A percentile compares a stretch with the other conserved stretches of the same genome.
phyloP scores from a whole-genome alignment of 2,113 vertebrate genomes.

The Stigmatopora nigra region DNA sequence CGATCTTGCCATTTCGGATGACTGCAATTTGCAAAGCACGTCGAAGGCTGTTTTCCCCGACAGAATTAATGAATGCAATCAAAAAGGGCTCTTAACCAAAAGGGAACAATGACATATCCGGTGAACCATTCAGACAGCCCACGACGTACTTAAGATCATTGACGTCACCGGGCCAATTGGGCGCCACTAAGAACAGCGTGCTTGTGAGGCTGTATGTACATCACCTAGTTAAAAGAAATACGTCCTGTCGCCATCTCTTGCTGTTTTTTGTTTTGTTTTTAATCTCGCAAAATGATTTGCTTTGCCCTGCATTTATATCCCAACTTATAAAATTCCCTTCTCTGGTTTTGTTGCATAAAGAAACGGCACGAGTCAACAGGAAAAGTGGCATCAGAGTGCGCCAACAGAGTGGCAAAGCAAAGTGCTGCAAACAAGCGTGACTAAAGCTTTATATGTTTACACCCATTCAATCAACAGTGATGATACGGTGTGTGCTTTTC shows the following conservation, averaged over 20 bases:
- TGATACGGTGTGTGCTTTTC: slow-evolving; percentile 36
- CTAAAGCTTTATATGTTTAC: slow-evolving; percentile 41
- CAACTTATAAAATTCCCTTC: slow-evolving; percentile 20
- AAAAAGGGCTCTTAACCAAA: slow-evolving; percentile 15
- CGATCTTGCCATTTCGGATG: slow-evolving; percentile 1
- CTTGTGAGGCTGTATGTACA: slow-evolving; percentile 9
- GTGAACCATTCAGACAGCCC: slow-evolving; percentile 23
- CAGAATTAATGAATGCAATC: slow-evolving; percentile 19
- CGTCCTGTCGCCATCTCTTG: slow-evolving; percentile 29
- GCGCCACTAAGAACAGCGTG: slow-evolving; percentile 24
- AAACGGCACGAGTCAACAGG: slow-evolving; percentile 45
- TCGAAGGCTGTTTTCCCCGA: slow-evolving; percentile 16
- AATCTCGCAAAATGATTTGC: slow-evolving; percentile 16
- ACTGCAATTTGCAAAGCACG: slow-evolving; percentile 19
- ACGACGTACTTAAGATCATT: slow-evolving; percentile 40
- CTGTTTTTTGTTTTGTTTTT: slow-evolving; percentile 17
- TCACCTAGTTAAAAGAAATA: slow-evolving; percentile 10
- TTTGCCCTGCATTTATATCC: slow-evolving; percentile 12
- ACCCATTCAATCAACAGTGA: slow-evolving; percentile 46
- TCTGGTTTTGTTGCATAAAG: slow-evolving; percentile 22
- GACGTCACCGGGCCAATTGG: slow-evolving; percentile 19
- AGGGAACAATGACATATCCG: slow-evolving; percentile 21
- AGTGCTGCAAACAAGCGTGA: slow-evolving; percentile 30
- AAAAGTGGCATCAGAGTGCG: slow-evolving; percentile 9
- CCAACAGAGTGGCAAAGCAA: slow-evolving; percentile 12